Percentiles rank a stretch among this genome's conserved stretches.
Conservation (phyloP, 30 jellyfish, hydroid and myxozoan genomes). For the Aurelia sp. region DNA sequence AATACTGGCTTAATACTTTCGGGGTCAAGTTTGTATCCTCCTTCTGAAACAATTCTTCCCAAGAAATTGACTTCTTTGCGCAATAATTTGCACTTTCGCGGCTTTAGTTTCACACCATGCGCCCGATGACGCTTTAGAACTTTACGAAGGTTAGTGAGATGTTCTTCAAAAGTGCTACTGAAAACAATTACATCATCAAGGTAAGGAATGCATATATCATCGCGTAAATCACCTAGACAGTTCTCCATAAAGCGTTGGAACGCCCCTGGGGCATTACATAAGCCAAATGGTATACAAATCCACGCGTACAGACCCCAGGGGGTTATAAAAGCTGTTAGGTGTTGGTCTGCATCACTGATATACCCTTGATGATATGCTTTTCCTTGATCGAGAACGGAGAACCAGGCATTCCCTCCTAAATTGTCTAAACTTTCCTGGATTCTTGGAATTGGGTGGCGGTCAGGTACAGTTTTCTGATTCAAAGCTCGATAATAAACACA, state of each 20-base stretch:
- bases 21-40: conserved; percentile 42
- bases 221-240: conserved; percentile 40
- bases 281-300: conserved; percentile 64
- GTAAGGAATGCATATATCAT: conserved; percentile 29
- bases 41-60: conserved; percentile 21
- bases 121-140: conserved; percentile 10
- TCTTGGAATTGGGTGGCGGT: conserved; percentile 57
- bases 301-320: conserved; percentile 81
- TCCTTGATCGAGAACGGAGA: conserved; percentile 17
- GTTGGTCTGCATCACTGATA: conserved; percentile 29
- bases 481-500: conserved; percentile 51
- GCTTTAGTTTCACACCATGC: conserved; percentile 30
- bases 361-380: no score
- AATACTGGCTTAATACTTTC: conserved; percentile 20
- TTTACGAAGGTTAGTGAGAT: neutral
- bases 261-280: conserved; percentile 75
- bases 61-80: conserved; percentile 5
- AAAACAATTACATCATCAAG: conserved; percentile 29
- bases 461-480: conserved; percentile 51
- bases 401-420: conserved; percentile 56
- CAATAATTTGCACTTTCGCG: neutral
- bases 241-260: conserved; percentile 68
- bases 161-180: conserved; percentile 42
- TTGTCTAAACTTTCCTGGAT: conserved; percentile 16
- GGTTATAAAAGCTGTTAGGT: conserved; percentile 52